These are phyloP conservation scores for Bimastos eiseni DNA, from an alignment of 2,888 invertebrate species.

Conservation along the genomic window DNA sequence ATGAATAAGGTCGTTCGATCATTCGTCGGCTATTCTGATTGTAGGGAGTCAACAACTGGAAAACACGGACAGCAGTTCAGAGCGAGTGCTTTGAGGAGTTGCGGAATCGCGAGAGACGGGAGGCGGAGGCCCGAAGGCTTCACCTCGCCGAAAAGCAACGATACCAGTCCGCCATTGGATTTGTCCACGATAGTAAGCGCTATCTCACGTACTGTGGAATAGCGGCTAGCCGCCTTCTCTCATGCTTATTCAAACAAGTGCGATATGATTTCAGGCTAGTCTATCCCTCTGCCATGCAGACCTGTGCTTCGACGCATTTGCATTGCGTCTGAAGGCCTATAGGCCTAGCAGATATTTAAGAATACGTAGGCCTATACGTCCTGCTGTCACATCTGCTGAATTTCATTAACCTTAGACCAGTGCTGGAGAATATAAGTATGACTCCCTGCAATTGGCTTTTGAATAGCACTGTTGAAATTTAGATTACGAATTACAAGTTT, in stretches of 20 bases:
- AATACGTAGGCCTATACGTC: too few species aligned
- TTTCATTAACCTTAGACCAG: too few species aligned
- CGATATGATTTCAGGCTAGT: too few species aligned
- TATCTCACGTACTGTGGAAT: too few species aligned
- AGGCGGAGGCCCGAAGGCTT: neutral
- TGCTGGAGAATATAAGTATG: too few species aligned
- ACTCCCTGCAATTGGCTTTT: too few species aligned
- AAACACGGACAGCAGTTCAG: conserved; percentile 17
- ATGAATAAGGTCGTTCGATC: too few species aligned
- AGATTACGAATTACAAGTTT: neutral
- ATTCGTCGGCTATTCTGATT: neutral
- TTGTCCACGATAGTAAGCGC: neutral
- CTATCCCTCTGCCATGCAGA: too few species aligned
- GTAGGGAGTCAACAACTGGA: conserved; percentile 18
- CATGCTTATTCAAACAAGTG: neutral
- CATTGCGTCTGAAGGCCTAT: neutral
- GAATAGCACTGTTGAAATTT: too few species aligned
- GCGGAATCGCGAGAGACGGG: neutral
- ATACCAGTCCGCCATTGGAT: neutral
- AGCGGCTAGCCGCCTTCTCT: neutral
- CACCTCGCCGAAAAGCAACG: neutral
- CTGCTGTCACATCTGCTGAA: too few species aligned
- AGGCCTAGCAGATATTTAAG: neutral
- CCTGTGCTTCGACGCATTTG: neutral
- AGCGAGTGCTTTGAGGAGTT: conserved; percentile 7